phyloP scores from a whole-genome alignment of 2,113 vertebrate species.

The Catagonus wagneri region DNA sequence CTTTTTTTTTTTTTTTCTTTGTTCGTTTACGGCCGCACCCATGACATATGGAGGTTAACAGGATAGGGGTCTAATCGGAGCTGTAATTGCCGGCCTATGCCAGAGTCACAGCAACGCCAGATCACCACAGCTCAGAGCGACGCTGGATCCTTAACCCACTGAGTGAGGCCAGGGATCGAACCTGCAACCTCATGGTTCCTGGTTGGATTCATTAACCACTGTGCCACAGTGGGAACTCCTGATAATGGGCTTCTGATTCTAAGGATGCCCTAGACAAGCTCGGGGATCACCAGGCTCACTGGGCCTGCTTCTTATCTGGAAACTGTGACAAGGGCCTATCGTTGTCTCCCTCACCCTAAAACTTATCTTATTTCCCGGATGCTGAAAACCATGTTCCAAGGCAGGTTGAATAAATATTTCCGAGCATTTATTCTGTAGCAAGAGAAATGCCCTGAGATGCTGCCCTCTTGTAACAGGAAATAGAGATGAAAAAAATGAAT shows the following conservation, averaged over 20 bases:
- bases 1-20: too few species aligned
- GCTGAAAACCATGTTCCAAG: background rate
- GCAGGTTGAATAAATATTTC: background rate
- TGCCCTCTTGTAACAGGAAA: background rate
- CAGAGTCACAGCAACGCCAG: too few species aligned
- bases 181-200: too few species aligned
- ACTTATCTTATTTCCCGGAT: background rate
- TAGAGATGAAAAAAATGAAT: background rate
- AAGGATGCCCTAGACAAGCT: background rate
- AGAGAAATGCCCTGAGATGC: background rate
- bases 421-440: background rate
- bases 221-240: too few species aligned
- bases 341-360: background rate
- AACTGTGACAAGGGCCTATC: rapidly evolving
- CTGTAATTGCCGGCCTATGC: too few species aligned
- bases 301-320: background rate
- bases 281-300: background rate
- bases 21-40: too few species aligned
- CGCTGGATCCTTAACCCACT: too few species aligned
- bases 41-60: too few species aligned
- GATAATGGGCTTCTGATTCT: background rate
- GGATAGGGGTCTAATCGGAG: too few species aligned
- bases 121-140: too few species aligned
- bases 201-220: too few species aligned
- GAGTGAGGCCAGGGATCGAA: too few species aligned